Percentiles rank a stretch among this genome's conserved stretches.
Conservation (phyloP, 2,888 invertebrate genomes). For the Agelastica alni region DNA sequence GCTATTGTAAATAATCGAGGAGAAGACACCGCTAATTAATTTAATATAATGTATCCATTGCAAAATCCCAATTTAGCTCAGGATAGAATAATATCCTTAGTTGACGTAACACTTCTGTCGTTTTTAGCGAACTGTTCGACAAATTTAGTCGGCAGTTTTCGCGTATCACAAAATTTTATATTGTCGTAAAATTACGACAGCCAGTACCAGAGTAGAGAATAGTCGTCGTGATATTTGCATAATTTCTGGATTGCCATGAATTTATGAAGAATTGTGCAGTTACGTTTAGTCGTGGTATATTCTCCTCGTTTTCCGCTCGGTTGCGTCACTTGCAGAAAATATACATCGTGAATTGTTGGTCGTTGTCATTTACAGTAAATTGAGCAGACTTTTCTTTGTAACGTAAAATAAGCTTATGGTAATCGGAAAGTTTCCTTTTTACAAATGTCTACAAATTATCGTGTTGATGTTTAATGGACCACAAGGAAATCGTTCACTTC, state of each 20-base stretch:
- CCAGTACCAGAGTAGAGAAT: slow-evolving; percentile 4
- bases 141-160: slow-evolving; percentile 26
- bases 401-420: too few relatives aligned
- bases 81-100: too few relatives aligned
- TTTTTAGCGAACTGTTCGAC: too few relatives aligned
- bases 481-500: too few relatives aligned
- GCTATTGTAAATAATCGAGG: too few relatives aligned
- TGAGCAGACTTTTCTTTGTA: slow-evolving; percentile 7
- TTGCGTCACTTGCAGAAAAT: slow-evolving; percentile 1
- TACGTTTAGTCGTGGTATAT: slow-evolving; percentile 3
- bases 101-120: too few relatives aligned
- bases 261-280: slow-evolving; percentile 15
- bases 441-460: too few relatives aligned
- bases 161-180: slow-evolving; percentile 29
- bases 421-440: too few relatives aligned
- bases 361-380: slow-evolving; percentile 9
- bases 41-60: too few relatives aligned
- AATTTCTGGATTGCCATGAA: slow-evolving; percentile 24
- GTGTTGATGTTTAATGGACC: too few relatives aligned
- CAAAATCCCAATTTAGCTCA: too few relatives aligned
- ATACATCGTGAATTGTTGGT: slow-evolving; percentile 4
- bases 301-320: slow-evolving; percentile 1
- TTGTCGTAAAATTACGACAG: slow-evolving; percentile 31
- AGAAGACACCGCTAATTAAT: too few relatives aligned
- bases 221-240: slow-evolving; percentile 24